These are phyloP conservation scores for Ctenochaetus hawaiiensis DNA, from an alignment of 2,797 vertebrate species.

Conservation along the genomic window DNA sequence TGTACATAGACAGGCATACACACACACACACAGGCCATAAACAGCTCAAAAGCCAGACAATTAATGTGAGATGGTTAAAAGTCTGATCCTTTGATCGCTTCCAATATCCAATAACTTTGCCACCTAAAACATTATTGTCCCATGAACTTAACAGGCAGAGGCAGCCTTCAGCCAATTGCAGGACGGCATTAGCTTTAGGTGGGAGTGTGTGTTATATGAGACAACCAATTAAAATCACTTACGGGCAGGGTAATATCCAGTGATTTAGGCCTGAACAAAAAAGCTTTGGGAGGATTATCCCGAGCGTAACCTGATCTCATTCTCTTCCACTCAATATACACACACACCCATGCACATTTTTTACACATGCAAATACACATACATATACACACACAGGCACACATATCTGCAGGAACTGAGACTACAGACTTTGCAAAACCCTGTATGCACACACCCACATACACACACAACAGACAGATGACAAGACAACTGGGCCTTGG, in stretches of 20 bases:
- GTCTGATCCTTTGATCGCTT: slow-evolving; percentile 79
- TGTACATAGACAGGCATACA: slow-evolving; percentile 22
- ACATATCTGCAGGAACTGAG: slow-evolving; percentile 53
- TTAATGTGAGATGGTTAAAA: slow-evolving; percentile 59
- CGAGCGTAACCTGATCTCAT: slow-evolving; percentile 82
- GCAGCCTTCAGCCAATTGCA: slow-evolving; percentile 77
- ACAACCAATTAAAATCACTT: slow-evolving; percentile 89
- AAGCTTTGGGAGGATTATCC: slow-evolving; percentile 85
- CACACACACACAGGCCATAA: slow-evolving; percentile 62
- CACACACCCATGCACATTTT: no score
- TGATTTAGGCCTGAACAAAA: slow-evolving; percentile 86
- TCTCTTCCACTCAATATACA: slow-evolving; percentile 72
- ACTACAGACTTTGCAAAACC: slow-evolving; percentile 49
- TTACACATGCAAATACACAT: no score
- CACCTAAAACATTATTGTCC: slow-evolving; percentile 86
- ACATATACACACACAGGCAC: slow-evolving; percentile 42
- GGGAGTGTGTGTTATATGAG: slow-evolving; percentile 82
- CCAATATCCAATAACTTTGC: slow-evolving; percentile 71
- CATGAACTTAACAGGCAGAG: slow-evolving; percentile 84
- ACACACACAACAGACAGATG: slow-evolving; percentile 48
- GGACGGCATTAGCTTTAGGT: slow-evolving; percentile 79
- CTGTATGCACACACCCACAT: slow-evolving; percentile 23
- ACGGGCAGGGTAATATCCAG: slow-evolving; percentile 82
- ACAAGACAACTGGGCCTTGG: slow-evolving; percentile 69
- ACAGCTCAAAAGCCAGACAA: slow-evolving; percentile 71